Evolutionary conservation across 2,113 vertebrate genomes (phyloP).

Genomic region (Puntigrus tetrazona): DNA sequence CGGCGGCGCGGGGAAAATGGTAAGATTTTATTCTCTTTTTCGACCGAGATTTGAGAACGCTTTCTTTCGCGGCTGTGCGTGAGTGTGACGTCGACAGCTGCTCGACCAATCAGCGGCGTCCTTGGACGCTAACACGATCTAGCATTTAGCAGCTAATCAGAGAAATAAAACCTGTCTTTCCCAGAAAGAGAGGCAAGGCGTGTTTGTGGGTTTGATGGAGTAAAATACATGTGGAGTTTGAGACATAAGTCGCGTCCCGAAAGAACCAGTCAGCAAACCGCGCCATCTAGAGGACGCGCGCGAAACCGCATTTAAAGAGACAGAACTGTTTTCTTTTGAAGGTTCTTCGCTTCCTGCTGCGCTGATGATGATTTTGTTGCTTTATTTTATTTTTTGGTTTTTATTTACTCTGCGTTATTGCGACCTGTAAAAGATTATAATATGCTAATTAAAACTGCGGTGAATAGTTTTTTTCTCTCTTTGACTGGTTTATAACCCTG

Average conservation of each 20-base stretch:
- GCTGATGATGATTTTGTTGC: too few species aligned
- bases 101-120: conserved; percentile 11
- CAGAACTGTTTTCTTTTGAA: too few species aligned
- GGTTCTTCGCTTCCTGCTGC: too few species aligned
- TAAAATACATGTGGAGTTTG: too few species aligned
- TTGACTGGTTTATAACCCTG: neutral
- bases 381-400: too few species aligned
- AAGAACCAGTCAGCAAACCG: neutral
- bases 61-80: neutral
- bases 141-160: neutral
- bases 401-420: too few species aligned
- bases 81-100: neutral
- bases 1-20: conserved; percentile 66
- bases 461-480: too few species aligned
- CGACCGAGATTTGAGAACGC: neutral
- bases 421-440: neutral
- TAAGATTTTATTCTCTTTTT: conserved; percentile 59
- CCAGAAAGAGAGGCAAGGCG: neutral
- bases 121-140: neutral
- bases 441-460: neutral
- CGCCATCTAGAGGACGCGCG: neutral
- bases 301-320: too few species aligned
- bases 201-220: too few species aligned
- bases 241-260: too few species aligned
- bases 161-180: neutral